These are phyloP conservation scores for Nipponacmea schrenckii DNA, from an alignment of 2,888 invertebrate species.

Conservation along the genomic window DNA sequence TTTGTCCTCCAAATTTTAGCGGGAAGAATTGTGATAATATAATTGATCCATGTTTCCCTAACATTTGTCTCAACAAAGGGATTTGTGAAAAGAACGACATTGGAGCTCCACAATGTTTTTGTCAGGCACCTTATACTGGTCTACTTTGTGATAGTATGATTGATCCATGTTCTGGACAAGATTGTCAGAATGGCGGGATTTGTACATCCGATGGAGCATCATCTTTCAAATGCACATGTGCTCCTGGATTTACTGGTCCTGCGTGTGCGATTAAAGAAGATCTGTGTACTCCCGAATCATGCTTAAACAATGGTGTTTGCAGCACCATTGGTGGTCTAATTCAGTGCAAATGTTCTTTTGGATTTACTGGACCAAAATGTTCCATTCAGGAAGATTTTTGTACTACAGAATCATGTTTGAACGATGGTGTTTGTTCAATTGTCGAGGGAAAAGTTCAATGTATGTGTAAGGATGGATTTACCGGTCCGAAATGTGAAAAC, in stretches of 20 bases:
- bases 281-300: not conserved
- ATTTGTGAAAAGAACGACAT: not conserved
- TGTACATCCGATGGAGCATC: not conserved
- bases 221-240: not conserved
- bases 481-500: not conserved
- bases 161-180: not conserved
- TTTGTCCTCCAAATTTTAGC: not conserved
- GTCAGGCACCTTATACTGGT: not conserved
- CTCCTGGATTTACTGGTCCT: not conserved
- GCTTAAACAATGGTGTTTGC: not conserved
- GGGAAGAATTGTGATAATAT: not conserved
- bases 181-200: not conserved
- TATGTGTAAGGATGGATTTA: not conserved
- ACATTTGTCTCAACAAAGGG: not conserved
- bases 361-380: conserved; percentile 20
- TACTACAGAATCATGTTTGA: not conserved
- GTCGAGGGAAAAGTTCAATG: not conserved
- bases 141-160: not conserved
- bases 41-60: not conserved
- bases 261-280: not conserved
- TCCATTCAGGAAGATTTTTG: conserved; percentile 17
- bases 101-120: not conserved
- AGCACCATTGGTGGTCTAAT: not conserved
- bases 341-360: conserved; percentile 16
- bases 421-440: not conserved